Conservation (phyloP, 2,797 vertebrate genomes). For the Anolis apletophallus region DNA sequence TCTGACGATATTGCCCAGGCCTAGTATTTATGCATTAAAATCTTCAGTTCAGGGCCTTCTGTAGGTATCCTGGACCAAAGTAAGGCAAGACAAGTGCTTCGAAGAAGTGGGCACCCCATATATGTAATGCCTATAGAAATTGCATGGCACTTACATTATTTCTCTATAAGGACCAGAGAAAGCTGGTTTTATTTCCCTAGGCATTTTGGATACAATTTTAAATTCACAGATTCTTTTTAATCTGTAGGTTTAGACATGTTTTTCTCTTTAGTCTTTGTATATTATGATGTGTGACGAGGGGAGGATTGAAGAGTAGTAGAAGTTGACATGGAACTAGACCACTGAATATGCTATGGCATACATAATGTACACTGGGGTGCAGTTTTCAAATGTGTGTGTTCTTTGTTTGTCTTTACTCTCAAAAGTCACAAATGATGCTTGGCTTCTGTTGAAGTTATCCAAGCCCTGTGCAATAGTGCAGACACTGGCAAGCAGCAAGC, state of each 20-base stretch:
- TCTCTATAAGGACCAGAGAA: too few relatives aligned
- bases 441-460: neutral
- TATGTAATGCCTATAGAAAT: neutral
- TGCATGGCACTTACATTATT: neutral
- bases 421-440: neutral
- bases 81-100: neutral
- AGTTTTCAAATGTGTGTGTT: neutral
- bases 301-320: neutral
- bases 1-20: too few relatives aligned
- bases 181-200: neutral
- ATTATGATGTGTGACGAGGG: neutral
- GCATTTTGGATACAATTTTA: neutral
- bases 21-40: neutral
- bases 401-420: neutral
- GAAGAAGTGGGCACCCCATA: neutral
- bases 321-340: neutral
- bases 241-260: neutral
- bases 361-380: neutral
- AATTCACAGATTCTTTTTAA: too few relatives aligned
- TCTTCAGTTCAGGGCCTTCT: neutral
- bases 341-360: neutral
- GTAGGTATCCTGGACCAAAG: neutral
- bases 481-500: neutral
- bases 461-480: neutral
- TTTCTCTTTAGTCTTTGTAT: neutral